Conservation (phyloP, 2,797 vertebrate species). For the Meda fulgida region DNA sequence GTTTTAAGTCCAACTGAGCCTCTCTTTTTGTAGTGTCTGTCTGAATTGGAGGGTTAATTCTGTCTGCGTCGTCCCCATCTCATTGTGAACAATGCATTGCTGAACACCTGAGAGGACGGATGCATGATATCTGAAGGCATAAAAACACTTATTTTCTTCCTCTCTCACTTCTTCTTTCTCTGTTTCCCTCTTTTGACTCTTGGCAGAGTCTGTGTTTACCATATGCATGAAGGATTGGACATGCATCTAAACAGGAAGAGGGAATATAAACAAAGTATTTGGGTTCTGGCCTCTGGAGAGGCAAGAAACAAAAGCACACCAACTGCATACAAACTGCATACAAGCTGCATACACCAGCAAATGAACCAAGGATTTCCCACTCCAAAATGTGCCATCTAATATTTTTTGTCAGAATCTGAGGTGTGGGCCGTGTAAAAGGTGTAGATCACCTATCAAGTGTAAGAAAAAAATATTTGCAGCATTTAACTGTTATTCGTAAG, state of each 20-base stretch:
- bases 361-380: conserved; percentile 17
- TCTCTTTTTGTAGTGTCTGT: conserved; percentile 30
- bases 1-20: conserved; percentile 35
- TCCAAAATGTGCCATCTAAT: background rate
- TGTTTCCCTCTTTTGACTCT: conserved; percentile 49
- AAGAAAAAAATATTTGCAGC: too few relatives aligned
- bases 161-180: conserved; percentile 8
- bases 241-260: conserved; percentile 56
- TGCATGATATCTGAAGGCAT: conserved; percentile 38
- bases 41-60: conserved; percentile 21
- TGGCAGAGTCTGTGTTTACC: conserved; percentile 60
- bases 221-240: conserved; percentile 60
- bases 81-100: conserved; percentile 15
- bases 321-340: conserved; percentile 27
- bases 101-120: conserved; percentile 43
- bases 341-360: conserved; percentile 26
- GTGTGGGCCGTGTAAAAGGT: too few relatives aligned
- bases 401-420: background rate
- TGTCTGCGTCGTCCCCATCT: background rate
- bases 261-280: conserved; percentile 55
- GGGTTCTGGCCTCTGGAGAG: conserved; percentile 46
- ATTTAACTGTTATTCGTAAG: too few relatives aligned
- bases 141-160: conserved; percentile 40
- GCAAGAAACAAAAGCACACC: conserved; percentile 32
- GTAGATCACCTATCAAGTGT: too few relatives aligned